Evolutionary conservation across 2,888 invertebrate genomes (phyloP), one percentile per base, ranked within the genome.

Genomic region (Ernsta delagoae): DNA sequence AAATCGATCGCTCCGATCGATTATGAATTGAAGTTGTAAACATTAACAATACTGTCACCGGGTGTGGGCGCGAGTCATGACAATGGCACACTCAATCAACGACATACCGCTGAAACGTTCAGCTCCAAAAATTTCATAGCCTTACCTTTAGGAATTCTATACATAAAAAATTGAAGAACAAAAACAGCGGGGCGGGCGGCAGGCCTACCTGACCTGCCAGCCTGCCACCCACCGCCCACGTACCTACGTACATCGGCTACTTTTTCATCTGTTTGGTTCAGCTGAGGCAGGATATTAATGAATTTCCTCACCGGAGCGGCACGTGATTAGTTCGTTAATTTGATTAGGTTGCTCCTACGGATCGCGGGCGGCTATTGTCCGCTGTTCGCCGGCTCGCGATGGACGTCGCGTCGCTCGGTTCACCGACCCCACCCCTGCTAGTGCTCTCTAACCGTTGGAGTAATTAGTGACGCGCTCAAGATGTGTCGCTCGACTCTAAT

Each of bases 301-400:
- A 94, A 95, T 95, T 95, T 95, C 95, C 95, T 94, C 94, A 89
- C 89, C 94, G 93, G 91, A 94, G 93, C 93, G 92, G 90, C 90
- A 88, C 89, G 94, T 94, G 94, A 95, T 95, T 95, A 95, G 94
- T 94, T 93, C 91, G 93, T 86, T 95, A 95, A 95, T 95, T 91
- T 92, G 93, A 95, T 95, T 95, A 95, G 90, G 89, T 88, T 86
- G 87, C 91, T 79, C 77, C 77, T 80, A 78, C 75, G 75, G 75
- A 72, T 74, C 73, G 75, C 75, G 70, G 65, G 70, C 73, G 12
- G 60, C 66, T 59, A 59, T 60, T 57, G 67, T 62, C 68, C 68
- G 62, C 67, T n/a, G 48, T 12, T 48, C 12, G 60, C 43, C 53
- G 50, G 65, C 73, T 12, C 12, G 48, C 48, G 68, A 74, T 78